Evolutionary conservation across 2,797 vertebrate genomes (phyloP).

Genomic region (Eleutherodactylus coqui): DNA sequence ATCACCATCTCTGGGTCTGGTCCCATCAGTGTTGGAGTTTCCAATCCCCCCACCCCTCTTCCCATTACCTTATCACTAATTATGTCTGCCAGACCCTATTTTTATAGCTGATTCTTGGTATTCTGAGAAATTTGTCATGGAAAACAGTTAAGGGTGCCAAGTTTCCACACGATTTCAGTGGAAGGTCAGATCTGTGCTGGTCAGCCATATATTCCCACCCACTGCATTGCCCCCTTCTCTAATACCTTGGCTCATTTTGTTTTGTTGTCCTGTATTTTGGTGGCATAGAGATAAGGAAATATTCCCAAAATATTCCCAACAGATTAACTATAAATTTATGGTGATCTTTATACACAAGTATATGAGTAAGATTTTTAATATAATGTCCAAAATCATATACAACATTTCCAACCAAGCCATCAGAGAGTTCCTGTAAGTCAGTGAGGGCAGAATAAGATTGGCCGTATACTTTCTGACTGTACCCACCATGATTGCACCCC

Average conservation of each 20-base stretch:
- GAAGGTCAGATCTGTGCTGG: slow-evolving; percentile 23
- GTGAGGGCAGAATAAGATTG: not conserved
- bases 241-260: not conserved
- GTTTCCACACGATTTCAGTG: slow-evolving; percentile 49
- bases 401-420: not conserved
- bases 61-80: slow-evolving; percentile 43
- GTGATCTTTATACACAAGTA: not conserved
- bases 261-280: not conserved
- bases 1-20: not conserved
- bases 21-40: not conserved
- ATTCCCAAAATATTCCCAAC: not conserved
- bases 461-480: too few species aligned
- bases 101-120: slow-evolving; percentile 54
- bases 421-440: not conserved
- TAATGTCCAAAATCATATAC: not conserved
- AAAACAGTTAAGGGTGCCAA: slow-evolving; percentile 52
- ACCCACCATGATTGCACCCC: too few species aligned
- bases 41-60: not conserved
- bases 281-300: not conserved
- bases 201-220: slow-evolving; percentile 28
- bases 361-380: not conserved
- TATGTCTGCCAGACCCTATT: not conserved
- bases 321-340: not conserved
- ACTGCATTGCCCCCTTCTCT: not conserved
- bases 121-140: slow-evolving; percentile 58